Evolutionary conservation across 2,888 invertebrate genomes (phyloP).

Genomic region (Apotomis turbidana): DNA sequence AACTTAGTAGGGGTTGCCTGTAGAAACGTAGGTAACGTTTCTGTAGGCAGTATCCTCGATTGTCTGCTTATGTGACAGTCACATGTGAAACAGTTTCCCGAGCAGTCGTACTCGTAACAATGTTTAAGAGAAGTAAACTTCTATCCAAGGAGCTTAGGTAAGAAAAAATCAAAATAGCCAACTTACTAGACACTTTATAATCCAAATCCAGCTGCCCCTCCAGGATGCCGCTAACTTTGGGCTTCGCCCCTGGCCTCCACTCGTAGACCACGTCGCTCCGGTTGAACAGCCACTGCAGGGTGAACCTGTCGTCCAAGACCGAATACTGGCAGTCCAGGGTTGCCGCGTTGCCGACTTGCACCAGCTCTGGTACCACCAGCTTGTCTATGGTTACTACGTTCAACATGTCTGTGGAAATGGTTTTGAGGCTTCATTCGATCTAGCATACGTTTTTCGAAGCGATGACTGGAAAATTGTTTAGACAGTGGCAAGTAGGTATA

Average conservation of each 20-base stretch:
- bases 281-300: slow-evolving; percentile 54
- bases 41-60: too few relatives aligned
- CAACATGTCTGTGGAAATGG: slow-evolving; percentile 36
- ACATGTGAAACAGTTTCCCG: too few relatives aligned
- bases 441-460: too few relatives aligned
- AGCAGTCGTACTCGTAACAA: too few relatives aligned
- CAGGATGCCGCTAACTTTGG: slow-evolving; percentile 48
- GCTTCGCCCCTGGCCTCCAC: slow-evolving; percentile 50
- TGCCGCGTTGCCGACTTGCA: slow-evolving; percentile 49
- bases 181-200: slow-evolving; percentile 49
- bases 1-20: too few relatives aligned
- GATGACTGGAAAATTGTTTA: too few relatives aligned
- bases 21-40: too few relatives aligned
- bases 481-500: too few relatives aligned
- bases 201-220: slow-evolving; percentile 48
- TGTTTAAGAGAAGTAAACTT: too few relatives aligned
- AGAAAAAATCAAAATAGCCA: too few relatives aligned
- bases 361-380: slow-evolving; percentile 53
- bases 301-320: slow-evolving; percentile 48
- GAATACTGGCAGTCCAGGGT: slow-evolving; percentile 53
- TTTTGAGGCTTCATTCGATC: neutral
- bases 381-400: slow-evolving; percentile 54
- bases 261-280: slow-evolving; percentile 47
- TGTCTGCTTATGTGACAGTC: too few relatives aligned
- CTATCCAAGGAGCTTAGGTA: too few relatives aligned